phyloP scores from a whole-genome alignment of 2,888 invertebrate genomes.

The Eilema sororculum region DNA sequence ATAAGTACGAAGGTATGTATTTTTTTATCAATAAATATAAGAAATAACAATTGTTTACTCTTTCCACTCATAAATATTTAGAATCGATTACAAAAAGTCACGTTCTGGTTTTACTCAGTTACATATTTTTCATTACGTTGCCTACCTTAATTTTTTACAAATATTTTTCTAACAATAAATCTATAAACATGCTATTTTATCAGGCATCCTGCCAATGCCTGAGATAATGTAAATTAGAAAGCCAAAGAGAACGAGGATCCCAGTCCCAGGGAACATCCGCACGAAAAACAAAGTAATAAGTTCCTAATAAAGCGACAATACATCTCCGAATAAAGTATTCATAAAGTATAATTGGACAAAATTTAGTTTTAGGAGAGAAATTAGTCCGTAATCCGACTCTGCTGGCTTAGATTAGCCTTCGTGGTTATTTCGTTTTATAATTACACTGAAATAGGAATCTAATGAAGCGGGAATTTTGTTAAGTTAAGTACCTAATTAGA shows the following conservation, averaged over 20 bases:
- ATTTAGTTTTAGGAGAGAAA: not conserved
- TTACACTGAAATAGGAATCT: not conserved
- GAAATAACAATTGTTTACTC: not conserved
- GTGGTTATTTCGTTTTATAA: not conserved
- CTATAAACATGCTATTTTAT: no score
- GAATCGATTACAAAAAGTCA: not conserved
- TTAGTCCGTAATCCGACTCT: constrained; percentile 2
- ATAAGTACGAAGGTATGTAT: no score
- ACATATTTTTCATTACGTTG: not conserved
- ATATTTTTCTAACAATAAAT: no score
- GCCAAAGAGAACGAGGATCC: no score
- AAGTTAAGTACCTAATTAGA: not conserved
- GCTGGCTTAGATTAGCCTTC: not conserved
- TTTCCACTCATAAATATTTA: not conserved
- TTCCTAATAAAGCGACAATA: not conserved
- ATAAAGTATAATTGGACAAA: not conserved
- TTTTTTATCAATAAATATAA: not conserved
- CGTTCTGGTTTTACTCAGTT: not conserved
- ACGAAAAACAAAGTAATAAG: not conserved
- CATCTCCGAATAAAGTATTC: not conserved
- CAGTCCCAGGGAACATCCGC: no score
- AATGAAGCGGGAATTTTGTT: not conserved
- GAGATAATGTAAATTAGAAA: no score
- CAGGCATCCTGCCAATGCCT: no score
- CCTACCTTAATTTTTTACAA: not conserved